Conservation (phyloP, 2,113 vertebrate genomes). For the Syrmaticus mikado region DNA sequence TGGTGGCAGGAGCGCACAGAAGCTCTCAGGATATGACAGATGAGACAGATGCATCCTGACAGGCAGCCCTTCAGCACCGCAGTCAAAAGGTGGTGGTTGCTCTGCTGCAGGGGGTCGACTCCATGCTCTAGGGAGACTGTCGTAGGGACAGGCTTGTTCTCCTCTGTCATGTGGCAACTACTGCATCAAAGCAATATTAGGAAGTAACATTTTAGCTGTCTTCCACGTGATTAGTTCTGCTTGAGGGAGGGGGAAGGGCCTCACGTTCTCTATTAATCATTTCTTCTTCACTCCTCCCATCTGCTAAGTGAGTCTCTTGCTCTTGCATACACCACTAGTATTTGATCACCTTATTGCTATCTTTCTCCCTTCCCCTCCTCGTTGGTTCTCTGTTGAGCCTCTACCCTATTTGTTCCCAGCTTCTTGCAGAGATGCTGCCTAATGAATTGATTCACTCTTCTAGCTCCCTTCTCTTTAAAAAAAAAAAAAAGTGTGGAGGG, state of each 20-base stretch:
- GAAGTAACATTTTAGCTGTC: conserved; percentile 63
- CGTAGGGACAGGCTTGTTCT: not conserved
- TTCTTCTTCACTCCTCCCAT: conserved; percentile 64
- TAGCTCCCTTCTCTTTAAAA: not conserved
- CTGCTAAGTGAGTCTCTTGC: conserved; percentile 34
- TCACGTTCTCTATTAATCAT: conserved; percentile 61
- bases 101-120: not conserved
- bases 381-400: too few species aligned
- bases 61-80: not conserved
- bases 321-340: conserved; percentile 18
- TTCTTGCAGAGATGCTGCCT: too few species aligned
- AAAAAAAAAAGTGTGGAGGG: too few species aligned
- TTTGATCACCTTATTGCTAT: conserved; percentile 25
- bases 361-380: not conserved
- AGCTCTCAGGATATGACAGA: not conserved
- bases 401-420: too few species aligned
- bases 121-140: not conserved
- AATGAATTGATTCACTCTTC: not conserved
- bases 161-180: not conserved
- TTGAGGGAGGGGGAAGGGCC: conserved; percentile 55
- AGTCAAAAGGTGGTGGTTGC: not conserved
- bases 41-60: not conserved
- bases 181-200: conserved; percentile 29
- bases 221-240: conserved; percentile 58
- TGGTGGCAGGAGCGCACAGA: not conserved